These are phyloP conservation scores for Sigmodon hispidus DNA, from an alignment of 2,113 vertebrate species.

Conservation along the genomic window DNA sequence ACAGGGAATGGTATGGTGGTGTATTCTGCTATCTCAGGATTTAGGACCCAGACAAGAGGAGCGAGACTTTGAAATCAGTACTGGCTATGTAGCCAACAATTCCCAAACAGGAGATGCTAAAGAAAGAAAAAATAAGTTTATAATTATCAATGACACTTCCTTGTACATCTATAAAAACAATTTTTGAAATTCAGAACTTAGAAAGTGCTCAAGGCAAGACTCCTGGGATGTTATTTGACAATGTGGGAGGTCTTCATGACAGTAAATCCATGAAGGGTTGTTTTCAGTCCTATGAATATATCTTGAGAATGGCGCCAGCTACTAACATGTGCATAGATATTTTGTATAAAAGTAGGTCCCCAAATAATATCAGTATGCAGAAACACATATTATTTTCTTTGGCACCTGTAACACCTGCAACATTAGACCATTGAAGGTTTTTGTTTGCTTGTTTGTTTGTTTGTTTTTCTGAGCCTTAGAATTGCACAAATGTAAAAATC, in stretches of 20 bases:
- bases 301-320: neutral
- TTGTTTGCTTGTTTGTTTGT: too few species aligned
- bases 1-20: neutral
- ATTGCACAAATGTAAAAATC: neutral
- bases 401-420: neutral
- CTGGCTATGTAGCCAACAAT: neutral
- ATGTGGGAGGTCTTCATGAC: neutral
- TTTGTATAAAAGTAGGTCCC: neutral
- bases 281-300: neutral
- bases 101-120: neutral
- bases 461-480: neutral
- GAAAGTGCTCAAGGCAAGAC: neutral
- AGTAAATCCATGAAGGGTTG: neutral
- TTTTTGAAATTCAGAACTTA: neutral
- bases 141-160: neutral
- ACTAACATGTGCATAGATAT: neutral
- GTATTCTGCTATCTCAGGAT: neutral
- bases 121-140: too few species aligned
- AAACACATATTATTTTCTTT: neutral
- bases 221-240: neutral
- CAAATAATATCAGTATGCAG: neutral
- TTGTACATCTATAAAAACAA: neutral
- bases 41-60: neutral
- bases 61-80: neutral
- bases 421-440: neutral